Conservation (phyloP, 2,113 vertebrate species). For the Dipodomys merriami region DNA sequence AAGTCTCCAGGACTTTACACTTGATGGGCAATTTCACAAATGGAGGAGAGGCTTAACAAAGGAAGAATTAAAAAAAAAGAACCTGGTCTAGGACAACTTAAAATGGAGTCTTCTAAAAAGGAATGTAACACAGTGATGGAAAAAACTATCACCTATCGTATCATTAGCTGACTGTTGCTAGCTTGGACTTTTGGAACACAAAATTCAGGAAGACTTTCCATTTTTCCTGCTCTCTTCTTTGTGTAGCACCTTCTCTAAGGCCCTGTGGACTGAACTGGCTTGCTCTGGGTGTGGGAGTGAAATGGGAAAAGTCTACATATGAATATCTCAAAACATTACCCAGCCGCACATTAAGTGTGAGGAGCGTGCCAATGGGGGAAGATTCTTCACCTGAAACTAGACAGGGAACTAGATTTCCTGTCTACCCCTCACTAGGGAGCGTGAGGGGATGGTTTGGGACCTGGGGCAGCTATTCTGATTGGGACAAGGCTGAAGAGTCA, state of each 20-base stretch:
- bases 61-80: too few relatives aligned
- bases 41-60: too few relatives aligned
- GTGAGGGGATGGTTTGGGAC: fast-evolving
- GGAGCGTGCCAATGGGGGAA: neutral
- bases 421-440: neutral
- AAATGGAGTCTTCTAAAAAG: too few relatives aligned
- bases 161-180: too few relatives aligned
- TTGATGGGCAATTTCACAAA: too few relatives aligned
- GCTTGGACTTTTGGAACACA: neutral
- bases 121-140: too few relatives aligned
- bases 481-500: neutral
- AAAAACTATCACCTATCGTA: too few relatives aligned
- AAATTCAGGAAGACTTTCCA: neutral
- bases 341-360: neutral
- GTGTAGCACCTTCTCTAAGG: neutral
- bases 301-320: neutral
- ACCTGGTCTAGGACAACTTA: too few relatives aligned
- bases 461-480: too few relatives aligned
- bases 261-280: neutral
- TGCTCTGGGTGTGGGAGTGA: neutral
- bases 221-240: neutral
- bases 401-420: neutral
- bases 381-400: neutral
- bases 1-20: too few relatives aligned
- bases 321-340: neutral